Evolutionary conservation across 2,888 invertebrate genomes (phyloP).

Genomic region (Aphrophora alni): DNA sequence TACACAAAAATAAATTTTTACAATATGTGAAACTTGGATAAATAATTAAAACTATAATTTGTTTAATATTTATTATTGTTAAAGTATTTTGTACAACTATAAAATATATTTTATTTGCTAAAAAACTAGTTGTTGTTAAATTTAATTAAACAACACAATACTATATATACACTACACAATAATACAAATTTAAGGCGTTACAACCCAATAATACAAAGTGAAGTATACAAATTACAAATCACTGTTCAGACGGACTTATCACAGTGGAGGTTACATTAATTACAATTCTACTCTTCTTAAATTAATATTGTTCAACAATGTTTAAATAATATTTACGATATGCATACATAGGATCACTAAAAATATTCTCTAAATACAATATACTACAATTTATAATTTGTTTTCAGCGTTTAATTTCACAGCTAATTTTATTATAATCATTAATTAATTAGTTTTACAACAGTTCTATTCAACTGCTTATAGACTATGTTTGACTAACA

Average conservation of each 20-base stretch:
- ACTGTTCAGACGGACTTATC: not conserved
- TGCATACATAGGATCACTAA: not conserved
- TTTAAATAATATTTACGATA: constrained; percentile 9
- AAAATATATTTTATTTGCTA: not conserved
- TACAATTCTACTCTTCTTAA: not conserved
- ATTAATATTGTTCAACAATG: not conserved
- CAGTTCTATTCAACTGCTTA: not conserved
- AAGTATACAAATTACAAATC: not conserved
- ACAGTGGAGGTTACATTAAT: not conserved
- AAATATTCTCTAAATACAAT: not conserved
- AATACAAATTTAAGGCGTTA: not conserved
- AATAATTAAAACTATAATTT: not conserved
- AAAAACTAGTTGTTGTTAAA: not conserved
- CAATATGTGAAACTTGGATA: not conserved
- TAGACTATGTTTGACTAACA: not conserved
- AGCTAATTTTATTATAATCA: not conserved
- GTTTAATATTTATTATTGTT: not conserved
- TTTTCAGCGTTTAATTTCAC: not conserved
- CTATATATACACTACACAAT: not conserved
- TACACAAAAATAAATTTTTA: no score
- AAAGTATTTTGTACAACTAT: not conserved
- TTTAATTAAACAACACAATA: not conserved
- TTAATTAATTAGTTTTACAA: not conserved
- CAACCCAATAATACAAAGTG: not conserved
- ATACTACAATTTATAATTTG: not conserved